Evolutionary conservation across 35 echinoderm and acorn worm genomes (phyloP), one percentile per base, ranked within the genome.

Genomic region (Acanthaster planci): DNA sequence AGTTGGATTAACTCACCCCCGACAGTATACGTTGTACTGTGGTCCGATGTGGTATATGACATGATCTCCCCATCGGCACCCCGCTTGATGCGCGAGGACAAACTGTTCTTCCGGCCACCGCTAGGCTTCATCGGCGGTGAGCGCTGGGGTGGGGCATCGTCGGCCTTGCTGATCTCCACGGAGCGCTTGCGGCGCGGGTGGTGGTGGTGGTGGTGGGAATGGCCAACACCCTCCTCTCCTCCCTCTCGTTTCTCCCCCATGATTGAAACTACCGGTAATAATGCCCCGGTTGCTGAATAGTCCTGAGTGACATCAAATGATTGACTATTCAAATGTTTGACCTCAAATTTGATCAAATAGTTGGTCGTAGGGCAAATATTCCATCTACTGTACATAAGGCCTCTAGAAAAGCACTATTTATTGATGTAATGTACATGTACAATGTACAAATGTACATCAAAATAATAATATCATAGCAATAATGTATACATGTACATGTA

Each of bases 191-290:
- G 51, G 17, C 86, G 40, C 2, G 80, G 79, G 37, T 58, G 58
- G 18, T 58, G 84, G 15, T 68, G 75, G 5, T 55, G 40, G 0
- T 30, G 82, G 67, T 86, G 52, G 75, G 84, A 27, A 32, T 78
- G 81, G 38, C 56, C 22, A 72, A 19, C 15, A 26, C 64, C 34
- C 7, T 88, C 50, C 16, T 78, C 80, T 27, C 88, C 91, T 6
- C 51, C 38, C 26, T 93, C 91, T 51, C 88, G 88, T 68, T 93
- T 93, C 58, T 93, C 91, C 30, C 86, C 91, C 91, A 93, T 93
- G 47, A 80, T 39, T 17, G 77, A 26, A 72, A 6, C 16, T n/a
- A n/a, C n/a, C n/a, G n/a, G n/a, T n/a, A n/a, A n/a, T n/a, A 22
- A 58, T 15, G 55, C 14, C 14, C 22, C 55, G 55, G 16, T 17